Evolutionary conservation across 1,140 invertebrate species (phyloP).

Genomic region (Procambarus virginalis): DNA sequence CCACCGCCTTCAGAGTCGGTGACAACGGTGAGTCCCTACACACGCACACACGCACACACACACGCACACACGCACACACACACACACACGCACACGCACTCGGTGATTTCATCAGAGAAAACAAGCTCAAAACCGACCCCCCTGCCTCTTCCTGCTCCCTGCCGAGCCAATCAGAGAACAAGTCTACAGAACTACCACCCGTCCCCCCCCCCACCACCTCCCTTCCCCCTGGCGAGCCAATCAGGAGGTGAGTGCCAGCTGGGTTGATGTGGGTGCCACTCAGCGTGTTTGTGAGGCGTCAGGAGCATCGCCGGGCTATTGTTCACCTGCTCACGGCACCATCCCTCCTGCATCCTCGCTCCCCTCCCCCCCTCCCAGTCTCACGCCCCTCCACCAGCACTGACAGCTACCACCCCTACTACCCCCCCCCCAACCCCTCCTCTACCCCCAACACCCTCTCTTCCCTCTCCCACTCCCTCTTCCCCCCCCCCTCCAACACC

Average conservation of each 20-base stretch:
- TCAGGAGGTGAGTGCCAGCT: slow-evolving; percentile 65
- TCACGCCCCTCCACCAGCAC: slow-evolving; percentile 14
- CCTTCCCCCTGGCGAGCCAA: slow-evolving; percentile 41
- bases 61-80: neutral
- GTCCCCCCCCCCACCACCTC: neutral
- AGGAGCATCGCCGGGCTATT: slow-evolving; percentile 57
- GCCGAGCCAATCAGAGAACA: slow-evolving; percentile 45
- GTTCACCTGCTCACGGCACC: slow-evolving; percentile 62
- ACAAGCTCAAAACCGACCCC: neutral
- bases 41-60: neutral
- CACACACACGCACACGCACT: neutral
- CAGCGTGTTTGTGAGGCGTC: slow-evolving; percentile 66
- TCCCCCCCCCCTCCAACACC: slow-evolving; percentile 8
- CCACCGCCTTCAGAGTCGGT: too few relatives aligned
- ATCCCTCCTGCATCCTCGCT: slow-evolving; percentile 13
- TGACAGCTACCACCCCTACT: slow-evolving; percentile 3
- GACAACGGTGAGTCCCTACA: too few relatives aligned
- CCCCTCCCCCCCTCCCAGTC: neutral
- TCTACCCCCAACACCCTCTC: neutral
- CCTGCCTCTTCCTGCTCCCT: slow-evolving; percentile 6
- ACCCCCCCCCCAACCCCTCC: neutral
- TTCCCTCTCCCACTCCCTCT: neutral
- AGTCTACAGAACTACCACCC: neutral
- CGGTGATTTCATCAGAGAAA: slow-evolving; percentile 7
- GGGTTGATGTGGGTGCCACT: slow-evolving; percentile 64